Conservation (phyloP, 2,113 vertebrate genomes). For the Perca fluviatilis region DNA sequence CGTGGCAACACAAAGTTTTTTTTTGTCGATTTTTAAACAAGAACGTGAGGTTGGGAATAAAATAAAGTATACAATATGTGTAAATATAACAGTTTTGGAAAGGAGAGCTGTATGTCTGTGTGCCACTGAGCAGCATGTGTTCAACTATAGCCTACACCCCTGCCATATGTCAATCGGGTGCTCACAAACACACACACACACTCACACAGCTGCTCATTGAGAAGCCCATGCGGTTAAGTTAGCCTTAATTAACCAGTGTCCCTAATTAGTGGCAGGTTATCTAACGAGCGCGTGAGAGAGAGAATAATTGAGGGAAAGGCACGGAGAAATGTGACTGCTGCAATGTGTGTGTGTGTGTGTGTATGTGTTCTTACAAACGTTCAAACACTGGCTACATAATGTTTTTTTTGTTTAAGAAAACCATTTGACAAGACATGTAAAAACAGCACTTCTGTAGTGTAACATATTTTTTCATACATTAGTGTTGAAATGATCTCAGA, state of each 20-base stretch:
- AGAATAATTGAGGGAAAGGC: neutral
- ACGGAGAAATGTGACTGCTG: neutral
- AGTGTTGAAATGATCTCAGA: neutral
- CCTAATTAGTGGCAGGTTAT: slow-evolving; percentile 66
- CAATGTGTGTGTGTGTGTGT: neutral
- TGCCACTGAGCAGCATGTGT: neutral
- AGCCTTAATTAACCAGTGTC: slow-evolving; percentile 56
- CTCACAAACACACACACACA: neutral
- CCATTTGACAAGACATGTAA: too few species aligned
- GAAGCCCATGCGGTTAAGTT: slow-evolving; percentile 49
- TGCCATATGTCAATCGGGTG: slow-evolving; percentile 37
- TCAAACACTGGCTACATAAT: too few species aligned
- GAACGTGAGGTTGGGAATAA: neutral
- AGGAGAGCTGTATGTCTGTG: neutral
- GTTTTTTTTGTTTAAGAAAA: neutral
- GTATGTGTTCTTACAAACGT: too few species aligned
- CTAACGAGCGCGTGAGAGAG: slow-evolving; percentile 2
- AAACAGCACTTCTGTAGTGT: too few species aligned
- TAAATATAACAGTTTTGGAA: neutral
- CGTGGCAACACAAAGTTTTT: neutral
- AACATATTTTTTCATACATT: neutral
- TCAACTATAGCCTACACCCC: neutral
- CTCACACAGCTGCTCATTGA: slow-evolving; percentile 54
- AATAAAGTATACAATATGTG: neutral
- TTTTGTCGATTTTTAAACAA: neutral